These are phyloP conservation scores for Lucilia cuprina DNA, from an alignment of 1,140 invertebrate genomes.

Conservation along the genomic window DNA sequence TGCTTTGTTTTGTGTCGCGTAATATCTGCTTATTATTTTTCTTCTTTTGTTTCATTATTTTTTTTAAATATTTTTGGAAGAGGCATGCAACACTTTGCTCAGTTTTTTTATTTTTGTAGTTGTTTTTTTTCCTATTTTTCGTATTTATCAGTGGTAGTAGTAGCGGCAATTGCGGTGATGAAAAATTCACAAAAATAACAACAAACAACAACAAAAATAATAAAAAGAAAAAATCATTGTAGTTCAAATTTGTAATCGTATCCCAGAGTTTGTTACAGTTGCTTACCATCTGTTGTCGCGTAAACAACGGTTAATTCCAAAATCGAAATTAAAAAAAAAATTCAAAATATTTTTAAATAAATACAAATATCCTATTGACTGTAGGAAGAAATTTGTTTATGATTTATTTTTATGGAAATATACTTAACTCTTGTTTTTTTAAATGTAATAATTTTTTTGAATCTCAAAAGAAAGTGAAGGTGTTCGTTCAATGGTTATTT, in stretches of 20 bases:
- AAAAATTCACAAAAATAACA: neutral
- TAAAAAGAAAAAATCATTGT: neutral
- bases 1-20: conserved; percentile 23
- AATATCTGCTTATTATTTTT: neutral
- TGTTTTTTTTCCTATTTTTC: neutral
- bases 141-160: neutral
- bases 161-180: neutral
- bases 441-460: neutral
- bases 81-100: conserved; percentile 28
- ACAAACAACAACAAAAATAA: neutral
- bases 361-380: neutral
- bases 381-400: neutral
- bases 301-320: conserved; percentile 23
- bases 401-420: too few species aligned
- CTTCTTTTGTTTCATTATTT: neutral
- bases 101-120: conserved; percentile 9
- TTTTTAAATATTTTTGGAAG: neutral
- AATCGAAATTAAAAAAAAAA: neutral
- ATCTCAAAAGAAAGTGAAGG: neutral
- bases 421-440: too few species aligned
- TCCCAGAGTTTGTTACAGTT: conserved; percentile 29
- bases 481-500: neutral
- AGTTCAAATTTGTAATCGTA: conserved; percentile 34
- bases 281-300: conserved; percentile 25
- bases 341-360: neutral